Evolutionary conservation across 2,113 vertebrate genomes (phyloP), one percentile per base, ranked within the genome.

Genomic region (Peucedramus taeniatus): DNA sequence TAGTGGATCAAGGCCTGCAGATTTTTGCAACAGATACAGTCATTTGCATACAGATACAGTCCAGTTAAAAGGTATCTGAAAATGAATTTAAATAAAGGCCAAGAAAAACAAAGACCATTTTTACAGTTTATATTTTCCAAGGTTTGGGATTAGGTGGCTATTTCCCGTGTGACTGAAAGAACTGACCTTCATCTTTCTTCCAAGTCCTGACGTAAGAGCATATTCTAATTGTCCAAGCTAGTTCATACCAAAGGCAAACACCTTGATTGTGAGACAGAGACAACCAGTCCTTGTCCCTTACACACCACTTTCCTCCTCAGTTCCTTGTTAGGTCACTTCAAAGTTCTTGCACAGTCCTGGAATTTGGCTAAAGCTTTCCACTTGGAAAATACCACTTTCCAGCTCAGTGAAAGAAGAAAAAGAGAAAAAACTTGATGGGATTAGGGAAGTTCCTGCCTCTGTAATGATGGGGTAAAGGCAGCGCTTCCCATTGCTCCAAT

Each of bases 401-500:
- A 83, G 31, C 27, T 57, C 61, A 66, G 18, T 44, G 61, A 68
- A 91, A 89, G 57, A 91, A 89, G 53, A 90, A 79, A 49, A 26
- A 5, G 14, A 94, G 31, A 59, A 6, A 87, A 72, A 63, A 69
- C 5, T 9, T 76, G 17, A 57, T 57, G 31, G 42, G 4, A 63
- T 53, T 59, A 63, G 26, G 51, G 49, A 87, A 86, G 31, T 21
- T 80, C 17, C 28, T 63, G 24, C 51, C 42, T 79, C 66, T 63
- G 57, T 51, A 56, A 83, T 39, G 13, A 22, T 28, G 22, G 17
- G 28, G 24, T 57, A 69, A 81, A 90, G 18, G 37, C 13, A 81
- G 50, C 0, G 0, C 8, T 45, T 77, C 5, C 31, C 26, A 42
- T 16, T 89, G 63, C 15, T 76, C 28, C 42, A 63, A 2, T 68